A percentile compares a stretch with the other conserved stretches of the same genome.
These are phyloP conservation scores for Brachyptera risi DNA, from an alignment of 2,888 invertebrate genomes.

Conservation along the genomic window DNA sequence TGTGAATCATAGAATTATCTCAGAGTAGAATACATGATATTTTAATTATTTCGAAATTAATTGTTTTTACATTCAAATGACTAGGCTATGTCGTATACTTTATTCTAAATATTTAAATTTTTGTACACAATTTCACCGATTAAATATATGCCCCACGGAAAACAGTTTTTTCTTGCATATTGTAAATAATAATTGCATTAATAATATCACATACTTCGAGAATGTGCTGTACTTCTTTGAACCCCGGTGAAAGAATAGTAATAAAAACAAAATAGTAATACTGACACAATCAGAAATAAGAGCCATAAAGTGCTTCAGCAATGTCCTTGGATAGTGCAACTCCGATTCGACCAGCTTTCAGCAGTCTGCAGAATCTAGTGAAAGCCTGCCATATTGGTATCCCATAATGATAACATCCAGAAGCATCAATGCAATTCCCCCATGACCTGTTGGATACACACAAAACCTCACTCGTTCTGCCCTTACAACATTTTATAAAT, in stretches of 20 bases:
- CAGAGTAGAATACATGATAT: background rate
- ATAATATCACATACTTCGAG: too few species aligned
- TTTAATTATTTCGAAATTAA: background rate
- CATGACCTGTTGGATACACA: conserved; percentile 26
- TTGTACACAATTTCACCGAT: too few species aligned
- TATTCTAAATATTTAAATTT: too few species aligned
- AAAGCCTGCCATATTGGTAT: conserved; percentile 2
- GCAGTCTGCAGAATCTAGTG: background rate
- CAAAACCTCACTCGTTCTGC: conserved; percentile 18
- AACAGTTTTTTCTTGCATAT: too few species aligned
- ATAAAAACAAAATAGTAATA: background rate
- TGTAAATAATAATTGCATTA: too few species aligned
- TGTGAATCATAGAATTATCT: too few species aligned
- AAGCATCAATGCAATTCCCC: conserved; percentile 22
- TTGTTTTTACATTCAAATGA: background rate
- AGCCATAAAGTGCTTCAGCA: background rate
- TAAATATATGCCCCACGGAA: too few species aligned
- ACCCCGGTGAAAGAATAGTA: too few species aligned
- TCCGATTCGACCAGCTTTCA: background rate
- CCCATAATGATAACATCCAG: conserved; percentile 21
- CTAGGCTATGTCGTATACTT: too few species aligned
- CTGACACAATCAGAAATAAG: background rate
- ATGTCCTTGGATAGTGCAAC: background rate
- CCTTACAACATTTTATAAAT: conserved; percentile 9
- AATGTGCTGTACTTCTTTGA: too few species aligned